These are phyloP conservation scores for Deilephila elpenor DNA, from an alignment of 2,888 invertebrate species.

Conservation along the genomic window DNA sequence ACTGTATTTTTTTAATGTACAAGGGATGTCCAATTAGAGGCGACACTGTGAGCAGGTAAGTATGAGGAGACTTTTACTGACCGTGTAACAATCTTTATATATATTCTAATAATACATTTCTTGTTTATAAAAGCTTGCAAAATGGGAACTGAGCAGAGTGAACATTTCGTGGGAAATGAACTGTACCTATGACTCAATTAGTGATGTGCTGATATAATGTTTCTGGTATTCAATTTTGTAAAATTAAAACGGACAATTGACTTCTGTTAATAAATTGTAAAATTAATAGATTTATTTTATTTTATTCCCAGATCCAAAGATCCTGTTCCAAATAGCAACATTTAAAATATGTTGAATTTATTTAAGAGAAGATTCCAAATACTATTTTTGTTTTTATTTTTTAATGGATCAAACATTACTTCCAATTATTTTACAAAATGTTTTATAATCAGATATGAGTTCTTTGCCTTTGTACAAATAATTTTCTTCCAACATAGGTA, in stretches of 20 bases:
- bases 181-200: slow-evolving; percentile 55
- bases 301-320: slow-evolving; percentile 77
- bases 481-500: slow-evolving; percentile 67
- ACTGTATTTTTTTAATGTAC: neutral
- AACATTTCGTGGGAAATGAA: slow-evolving; percentile 67
- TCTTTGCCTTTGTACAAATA: slow-evolving; percentile 76
- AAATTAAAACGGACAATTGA: slow-evolving; percentile 44
- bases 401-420: slow-evolving; percentile 36
- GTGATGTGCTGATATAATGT: slow-evolving; percentile 66
- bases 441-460: slow-evolving; percentile 76
- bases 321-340: slow-evolving; percentile 62
- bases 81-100: slow-evolving; percentile 32
- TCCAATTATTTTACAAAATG: slow-evolving; percentile 75
- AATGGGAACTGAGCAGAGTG: slow-evolving; percentile 74
- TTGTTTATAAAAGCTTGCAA: slow-evolving; percentile 80
- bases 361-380: neutral
- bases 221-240: slow-evolving; percentile 58
- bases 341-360: slow-evolving; percentile 34
- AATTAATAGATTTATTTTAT: slow-evolving; percentile 57
- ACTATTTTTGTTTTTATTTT: slow-evolving; percentile 14
- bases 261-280: slow-evolving; percentile 72
- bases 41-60: slow-evolving; percentile 50
- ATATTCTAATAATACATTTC: slow-evolving; percentile 23
- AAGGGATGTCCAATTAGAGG: neutral
- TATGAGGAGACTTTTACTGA: slow-evolving; percentile 40